These are phyloP conservation scores for Dilophus febrilis DNA, from an alignment of 2,888 invertebrate genomes.

Conservation along the genomic window DNA sequence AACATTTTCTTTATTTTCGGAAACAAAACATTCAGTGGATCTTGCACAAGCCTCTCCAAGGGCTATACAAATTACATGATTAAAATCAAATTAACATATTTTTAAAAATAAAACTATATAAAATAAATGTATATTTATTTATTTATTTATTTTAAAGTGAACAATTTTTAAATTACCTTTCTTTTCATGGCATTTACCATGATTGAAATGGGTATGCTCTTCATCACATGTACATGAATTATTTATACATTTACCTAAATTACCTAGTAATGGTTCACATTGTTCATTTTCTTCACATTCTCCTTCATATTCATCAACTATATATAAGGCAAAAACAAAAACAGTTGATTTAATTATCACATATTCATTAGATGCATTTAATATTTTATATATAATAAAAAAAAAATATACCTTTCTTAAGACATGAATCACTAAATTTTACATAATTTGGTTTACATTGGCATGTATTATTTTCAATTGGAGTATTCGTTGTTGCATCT, in stretches of 20 bases:
- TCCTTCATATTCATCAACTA: slow-evolving; percentile 23
- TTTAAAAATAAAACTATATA: neutral
- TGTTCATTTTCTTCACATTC: slow-evolving; percentile 26
- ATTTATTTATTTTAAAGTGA: neutral
- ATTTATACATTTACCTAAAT: slow-evolving; percentile 17
- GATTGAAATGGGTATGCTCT: slow-evolving; percentile 21
- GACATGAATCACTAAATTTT: no score
- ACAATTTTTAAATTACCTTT: slow-evolving; percentile 16
- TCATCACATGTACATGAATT: slow-evolving; percentile 23
- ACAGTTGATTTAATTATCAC: neutral
- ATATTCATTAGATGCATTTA: neutral
- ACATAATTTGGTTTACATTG: slow-evolving; percentile 17
- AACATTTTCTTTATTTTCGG: slow-evolving; percentile 22
- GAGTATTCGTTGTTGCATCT: slow-evolving; percentile 8
- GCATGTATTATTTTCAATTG: slow-evolving; percentile 18
- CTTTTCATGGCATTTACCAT: slow-evolving; percentile 20
- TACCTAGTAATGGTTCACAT: slow-evolving; percentile 24
- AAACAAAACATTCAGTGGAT: slow-evolving; percentile 23
- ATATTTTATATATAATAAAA: neutral
- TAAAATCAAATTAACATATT: slow-evolving; percentile 8
- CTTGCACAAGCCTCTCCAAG: slow-evolving; percentile 21
- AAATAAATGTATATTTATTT: neutral
- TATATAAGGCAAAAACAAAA: neutral
- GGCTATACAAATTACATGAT: slow-evolving; percentile 9
- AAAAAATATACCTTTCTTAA: slow-evolving; percentile 11